Percentiles rank a stretch among this genome's conserved stretches.
These are phyloP conservation scores for Uropetala carovei DNA, from an alignment of 2,888 invertebrate species.

Conservation along the genomic window DNA sequence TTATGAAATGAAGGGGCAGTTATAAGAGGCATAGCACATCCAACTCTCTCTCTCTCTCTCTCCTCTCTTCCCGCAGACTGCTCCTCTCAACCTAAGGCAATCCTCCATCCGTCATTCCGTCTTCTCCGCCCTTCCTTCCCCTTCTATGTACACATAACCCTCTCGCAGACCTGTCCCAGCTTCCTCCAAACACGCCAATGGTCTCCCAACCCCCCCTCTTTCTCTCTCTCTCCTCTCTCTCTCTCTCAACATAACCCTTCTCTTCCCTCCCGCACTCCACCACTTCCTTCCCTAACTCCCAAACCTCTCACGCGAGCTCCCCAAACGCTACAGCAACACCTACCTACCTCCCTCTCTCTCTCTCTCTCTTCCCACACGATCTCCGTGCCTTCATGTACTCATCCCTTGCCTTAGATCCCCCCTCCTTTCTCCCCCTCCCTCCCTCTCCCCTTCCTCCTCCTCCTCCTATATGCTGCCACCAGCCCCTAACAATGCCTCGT, in stretches of 20 bases:
- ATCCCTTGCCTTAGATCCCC: neutral
- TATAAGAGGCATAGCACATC: neutral
- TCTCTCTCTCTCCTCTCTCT: neutral
- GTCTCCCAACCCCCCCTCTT: neutral
- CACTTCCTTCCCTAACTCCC: neutral
- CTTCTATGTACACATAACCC: conserved; percentile 30
- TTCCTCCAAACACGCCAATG: conserved; percentile 43
- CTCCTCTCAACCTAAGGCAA: conserved; percentile 13
- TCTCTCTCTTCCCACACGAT: neutral
- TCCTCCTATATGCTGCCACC: too few species aligned
- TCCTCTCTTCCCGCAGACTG: neutral
- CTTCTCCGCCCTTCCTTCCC: neutral
- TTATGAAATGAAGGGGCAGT: neutral
- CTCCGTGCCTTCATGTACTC: neutral
- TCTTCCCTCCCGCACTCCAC: neutral
- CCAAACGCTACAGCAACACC: conserved; percentile 34
- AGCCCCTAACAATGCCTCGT: too few species aligned
- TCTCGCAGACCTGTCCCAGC: conserved; percentile 49
- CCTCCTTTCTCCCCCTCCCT: neutral
- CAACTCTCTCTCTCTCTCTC: neutral
- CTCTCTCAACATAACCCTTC: neutral
- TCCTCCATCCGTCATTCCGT: conserved; percentile 16
- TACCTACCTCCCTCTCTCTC: neutral
- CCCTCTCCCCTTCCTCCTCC: too few species aligned
- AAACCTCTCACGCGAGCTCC: conserved; percentile 41